Evolutionary conservation across 2,797 vertebrate species (phyloP).

Genomic region (Neosalanx taihuensis): DNA sequence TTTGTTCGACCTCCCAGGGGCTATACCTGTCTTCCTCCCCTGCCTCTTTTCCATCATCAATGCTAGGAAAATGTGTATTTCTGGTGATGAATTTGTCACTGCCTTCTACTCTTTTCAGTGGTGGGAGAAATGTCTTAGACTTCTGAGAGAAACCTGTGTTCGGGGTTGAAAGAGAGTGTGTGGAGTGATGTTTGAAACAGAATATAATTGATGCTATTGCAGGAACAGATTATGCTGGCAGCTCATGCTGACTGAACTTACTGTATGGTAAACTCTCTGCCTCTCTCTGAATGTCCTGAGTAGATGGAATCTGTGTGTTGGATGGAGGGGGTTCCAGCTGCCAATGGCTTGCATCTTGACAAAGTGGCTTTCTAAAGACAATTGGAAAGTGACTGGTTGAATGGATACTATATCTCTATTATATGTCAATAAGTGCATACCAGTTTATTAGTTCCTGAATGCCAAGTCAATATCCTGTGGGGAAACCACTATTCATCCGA

Average conservation of each 20-base stretch:
- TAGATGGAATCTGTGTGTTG: constrained; percentile 80
- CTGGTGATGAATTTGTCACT: constrained; percentile 32
- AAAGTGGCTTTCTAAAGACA: constrained; percentile 71
- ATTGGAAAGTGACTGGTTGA: background rate
- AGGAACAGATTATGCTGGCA: no score
- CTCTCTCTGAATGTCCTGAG: constrained; percentile 80
- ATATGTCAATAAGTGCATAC: background rate
- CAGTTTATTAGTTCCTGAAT: constrained; percentile 1
- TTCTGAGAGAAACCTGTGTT: constrained; percentile 60
- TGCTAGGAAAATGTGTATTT: constrained; percentile 25
- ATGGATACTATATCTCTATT: background rate
- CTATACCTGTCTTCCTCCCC: constrained; percentile 17
- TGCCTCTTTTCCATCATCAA: constrained; percentile 32
- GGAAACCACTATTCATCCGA: no score
- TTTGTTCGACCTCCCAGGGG: constrained; percentile 48
- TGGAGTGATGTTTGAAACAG: constrained; percentile 3
- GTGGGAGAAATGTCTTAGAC: constrained; percentile 40
- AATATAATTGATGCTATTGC: background rate
- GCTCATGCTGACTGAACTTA: constrained; percentile 59
- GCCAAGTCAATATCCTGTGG: background rate
- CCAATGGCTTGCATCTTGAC: constrained; percentile 70
- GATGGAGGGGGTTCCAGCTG: constrained; percentile 74
- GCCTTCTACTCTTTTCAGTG: constrained; percentile 41
- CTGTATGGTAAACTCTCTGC: constrained; percentile 69
- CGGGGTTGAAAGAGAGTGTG: constrained; percentile 22